Evolutionary conservation across 2,113 vertebrate species (phyloP), one percentile per base, ranked within the genome.

Genomic region (Struthidea cinerea): DNA sequence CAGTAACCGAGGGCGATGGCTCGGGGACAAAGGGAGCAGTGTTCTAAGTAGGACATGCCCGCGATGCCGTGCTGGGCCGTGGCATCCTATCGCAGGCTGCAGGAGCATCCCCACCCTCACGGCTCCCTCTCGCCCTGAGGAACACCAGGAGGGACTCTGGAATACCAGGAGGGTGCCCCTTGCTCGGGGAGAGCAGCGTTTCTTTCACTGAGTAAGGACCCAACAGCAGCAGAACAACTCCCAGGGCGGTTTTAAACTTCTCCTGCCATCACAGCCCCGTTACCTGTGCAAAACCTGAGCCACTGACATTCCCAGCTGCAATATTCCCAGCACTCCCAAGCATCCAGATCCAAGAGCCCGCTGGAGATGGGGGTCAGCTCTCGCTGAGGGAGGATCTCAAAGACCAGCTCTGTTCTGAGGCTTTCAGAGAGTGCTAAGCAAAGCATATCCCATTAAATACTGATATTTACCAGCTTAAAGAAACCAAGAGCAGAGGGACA

Each of bases 21-120:
- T 18, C 13, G 7, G 7, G 73, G 35, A 96, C 96, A 97, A 97
- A 81, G 95, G 95, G 10, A 74, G 89, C 91, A 91, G 77, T 96
- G 96, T 96, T 96, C 94, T 95, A 96, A 96, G 77, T 93, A 92
- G 96, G 95, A 75, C 95, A 94, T 87, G 91, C 56, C 90, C 32
- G 35, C 22, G 33, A 5, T 30, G 82, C 90, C 37, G 70, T 49
- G 82, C 94, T 78, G 93, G 41, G 82, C 78, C 0, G 39, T 47
- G 90, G 90, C 88, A 87, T 79, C 94, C 85, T 39, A 68, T 24
- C 2, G 13, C 87, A n/a, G 87, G 44, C 92, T 32, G 19, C 13
- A 61, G 49, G 13, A 78, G 64, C 92, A 79, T 92, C 94, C 85
- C 75, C 90, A 68, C 69, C 55, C 84, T 80, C 90, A 4, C 1